Percentiles rank a stretch among this genome's conserved stretches.
phyloP scores from a whole-genome alignment of 1,140 invertebrate genomes.

The Pseudomyrmex concolor region DNA sequence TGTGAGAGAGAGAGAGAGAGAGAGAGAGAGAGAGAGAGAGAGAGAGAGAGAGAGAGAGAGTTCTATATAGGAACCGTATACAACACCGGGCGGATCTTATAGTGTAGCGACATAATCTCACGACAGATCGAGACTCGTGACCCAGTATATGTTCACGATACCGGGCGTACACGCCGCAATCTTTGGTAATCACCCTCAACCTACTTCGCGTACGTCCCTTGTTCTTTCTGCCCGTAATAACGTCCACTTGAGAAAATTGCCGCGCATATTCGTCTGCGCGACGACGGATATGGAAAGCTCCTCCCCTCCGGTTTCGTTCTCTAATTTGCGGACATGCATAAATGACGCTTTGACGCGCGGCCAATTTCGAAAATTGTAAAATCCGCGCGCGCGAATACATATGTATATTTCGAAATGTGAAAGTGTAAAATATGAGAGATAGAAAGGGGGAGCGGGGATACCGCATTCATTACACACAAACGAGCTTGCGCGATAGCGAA shows the following conservation, averaged over 20 bases:
- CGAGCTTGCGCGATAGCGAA: background rate
- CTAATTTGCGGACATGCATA: constrained; percentile 41
- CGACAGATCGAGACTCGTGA: constrained; percentile 55
- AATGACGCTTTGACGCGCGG: constrained; percentile 12
- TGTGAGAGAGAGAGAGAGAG: background rate
- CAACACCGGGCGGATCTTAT: constrained; percentile 41
- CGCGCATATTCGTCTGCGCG: constrained; percentile 34
- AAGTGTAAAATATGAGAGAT: no score
- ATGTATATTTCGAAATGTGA: no score
- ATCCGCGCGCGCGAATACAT: background rate
- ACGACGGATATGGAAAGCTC: constrained; percentile 53
- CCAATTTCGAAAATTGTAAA: constrained; percentile 22
- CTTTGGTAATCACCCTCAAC: constrained; percentile 52
- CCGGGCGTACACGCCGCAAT: constrained; percentile 45
- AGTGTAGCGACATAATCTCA: constrained; percentile 53
- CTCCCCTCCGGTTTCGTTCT: background rate
- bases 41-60: no score
- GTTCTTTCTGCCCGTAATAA: constrained; percentile 53
- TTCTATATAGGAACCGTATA: background rate
- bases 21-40: no score
- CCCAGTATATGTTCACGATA: constrained; percentile 51
- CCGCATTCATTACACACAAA: background rate
- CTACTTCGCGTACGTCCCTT: constrained; percentile 49
- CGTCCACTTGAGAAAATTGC: constrained; percentile 56
- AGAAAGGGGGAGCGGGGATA: background rate